Base-by-base conservation (phyloP, 2,797 vertebrate genomes). In the Centroberyx gerrardi region DNA sequence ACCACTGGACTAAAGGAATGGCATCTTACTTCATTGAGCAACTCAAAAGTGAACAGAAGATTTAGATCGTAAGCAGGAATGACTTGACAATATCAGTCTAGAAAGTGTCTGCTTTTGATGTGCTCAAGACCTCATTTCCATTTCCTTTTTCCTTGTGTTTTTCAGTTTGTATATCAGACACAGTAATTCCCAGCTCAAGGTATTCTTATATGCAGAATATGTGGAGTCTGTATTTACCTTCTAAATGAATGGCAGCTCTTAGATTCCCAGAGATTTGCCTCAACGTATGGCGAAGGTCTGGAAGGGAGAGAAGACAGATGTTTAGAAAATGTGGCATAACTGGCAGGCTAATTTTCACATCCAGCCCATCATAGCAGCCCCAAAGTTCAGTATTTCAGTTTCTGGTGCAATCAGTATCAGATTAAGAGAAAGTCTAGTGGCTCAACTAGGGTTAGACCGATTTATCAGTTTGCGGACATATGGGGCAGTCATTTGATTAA, bases 191-290 rank as follows among this genome's bases (percentile, higher is more conserved):
- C 13, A 5, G 18, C 12, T 49, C 9, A 12, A 49, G 15, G 9
- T 27, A 29, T 4, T 36, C 5, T 36, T 46, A 8, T 18, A 2
- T 17, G 36, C 5, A 67, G 55, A 66, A 52, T 29, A 1, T n/a
- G 17, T 28, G 62, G 14, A 33, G 28, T 17, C 46, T 27, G 29
- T 31, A 17, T 68, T 92, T 88, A 96, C 95, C 95, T 86, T 83
- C 62, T 75, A 96, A 75, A 84, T 96, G 94, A 84, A 96, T 95
- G 56, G 94, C 94, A 0, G 87, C 90, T 73, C 91, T 91, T 1
- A 72, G 56, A 0, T 78, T 82, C 8, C n/a, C n/a, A 14, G 88
- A 89, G 55, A 92, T 78, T 15, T 94, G 83, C 22, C 94, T 93
- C 69, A 94, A 10, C 0, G 75, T 65, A 62, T 83, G 92, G 31